phyloP scores from a whole-genome alignment of 2,888 invertebrate genomes.

The Hydrotaea cyrtoneurina region DNA sequence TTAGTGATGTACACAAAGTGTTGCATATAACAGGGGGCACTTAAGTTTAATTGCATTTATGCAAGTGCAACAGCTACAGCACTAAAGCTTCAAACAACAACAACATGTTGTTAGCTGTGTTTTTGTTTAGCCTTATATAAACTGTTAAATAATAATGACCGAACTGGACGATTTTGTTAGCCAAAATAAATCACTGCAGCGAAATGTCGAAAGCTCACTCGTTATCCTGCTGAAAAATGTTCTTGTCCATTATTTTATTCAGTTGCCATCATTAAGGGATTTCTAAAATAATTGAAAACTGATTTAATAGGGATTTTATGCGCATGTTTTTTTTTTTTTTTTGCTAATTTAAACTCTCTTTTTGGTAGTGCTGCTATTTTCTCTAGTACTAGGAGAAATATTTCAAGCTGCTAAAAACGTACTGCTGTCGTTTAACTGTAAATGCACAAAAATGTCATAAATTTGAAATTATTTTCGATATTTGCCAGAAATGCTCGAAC shows the following conservation, averaged over 20 bases:
- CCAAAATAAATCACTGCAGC: background rate
- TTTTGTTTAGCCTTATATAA: background rate
- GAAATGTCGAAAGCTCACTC: background rate
- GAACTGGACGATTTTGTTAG: background rate
- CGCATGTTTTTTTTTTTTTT: background rate
- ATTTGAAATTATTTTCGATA: background rate
- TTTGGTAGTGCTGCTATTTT: too few relatives aligned
- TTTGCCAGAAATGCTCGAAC: background rate
- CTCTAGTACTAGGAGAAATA: background rate
- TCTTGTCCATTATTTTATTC: too few relatives aligned
- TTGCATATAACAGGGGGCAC: slow-evolving; percentile 41
- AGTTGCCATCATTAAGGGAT: background rate
- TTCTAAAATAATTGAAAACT: background rate
- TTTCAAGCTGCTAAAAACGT: background rate
- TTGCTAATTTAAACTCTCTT: background rate
- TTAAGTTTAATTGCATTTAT: slow-evolving; percentile 62
- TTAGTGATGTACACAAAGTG: background rate
- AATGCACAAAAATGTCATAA: background rate
- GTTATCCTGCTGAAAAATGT: too few relatives aligned
- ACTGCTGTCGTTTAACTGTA: background rate
- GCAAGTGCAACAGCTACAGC: slow-evolving; percentile 49
- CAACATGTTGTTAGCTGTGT: background rate
- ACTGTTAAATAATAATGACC: slow-evolving; percentile 7
- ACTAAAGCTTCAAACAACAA: slow-evolving; percentile 25
- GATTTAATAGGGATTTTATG: background rate